Evolutionary conservation across 2,888 invertebrate genomes (phyloP).

Genomic region (Notocelia uddmanniana): DNA sequence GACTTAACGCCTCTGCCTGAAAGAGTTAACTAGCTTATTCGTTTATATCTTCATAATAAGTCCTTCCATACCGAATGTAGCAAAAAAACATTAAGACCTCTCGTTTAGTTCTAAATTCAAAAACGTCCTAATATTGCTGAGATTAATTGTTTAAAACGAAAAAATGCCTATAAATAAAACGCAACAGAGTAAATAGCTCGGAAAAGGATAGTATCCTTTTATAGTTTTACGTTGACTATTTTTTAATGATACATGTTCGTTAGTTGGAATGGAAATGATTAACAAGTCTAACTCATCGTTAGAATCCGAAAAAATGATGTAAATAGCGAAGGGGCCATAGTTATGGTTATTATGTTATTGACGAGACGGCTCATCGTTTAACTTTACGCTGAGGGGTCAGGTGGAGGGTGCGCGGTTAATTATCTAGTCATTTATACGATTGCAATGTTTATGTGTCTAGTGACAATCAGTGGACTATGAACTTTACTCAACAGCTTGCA

Average conservation of each 20-base stretch:
- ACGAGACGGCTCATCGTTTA: background rate
- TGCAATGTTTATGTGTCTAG: background rate
- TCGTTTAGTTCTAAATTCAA: too few relatives aligned
- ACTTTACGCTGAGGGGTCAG: background rate
- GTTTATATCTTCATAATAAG: background rate
- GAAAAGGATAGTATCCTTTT: too few relatives aligned
- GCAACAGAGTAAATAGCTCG: background rate
- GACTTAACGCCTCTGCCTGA: too few relatives aligned
- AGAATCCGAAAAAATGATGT: conserved; percentile 4
- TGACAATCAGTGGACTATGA: background rate
- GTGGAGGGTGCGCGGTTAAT: conserved; percentile 6
- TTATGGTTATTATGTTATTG: background rate
- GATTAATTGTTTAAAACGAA: too few relatives aligned
- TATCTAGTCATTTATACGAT: background rate
- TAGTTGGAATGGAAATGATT: background rate
- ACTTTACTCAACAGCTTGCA: too few relatives aligned
- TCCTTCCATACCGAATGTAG: background rate
- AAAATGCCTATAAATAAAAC: background rate
- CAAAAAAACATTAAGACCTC: background rate
- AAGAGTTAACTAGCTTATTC: background rate
- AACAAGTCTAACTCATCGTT: background rate
- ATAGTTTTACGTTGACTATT: too few relatives aligned
- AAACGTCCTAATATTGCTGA: too few relatives aligned
- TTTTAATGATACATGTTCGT: background rate
- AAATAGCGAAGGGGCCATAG: background rate